Conservation (phyloP, 2,888 invertebrate genomes). For the Agrotis exclamationis region DNA sequence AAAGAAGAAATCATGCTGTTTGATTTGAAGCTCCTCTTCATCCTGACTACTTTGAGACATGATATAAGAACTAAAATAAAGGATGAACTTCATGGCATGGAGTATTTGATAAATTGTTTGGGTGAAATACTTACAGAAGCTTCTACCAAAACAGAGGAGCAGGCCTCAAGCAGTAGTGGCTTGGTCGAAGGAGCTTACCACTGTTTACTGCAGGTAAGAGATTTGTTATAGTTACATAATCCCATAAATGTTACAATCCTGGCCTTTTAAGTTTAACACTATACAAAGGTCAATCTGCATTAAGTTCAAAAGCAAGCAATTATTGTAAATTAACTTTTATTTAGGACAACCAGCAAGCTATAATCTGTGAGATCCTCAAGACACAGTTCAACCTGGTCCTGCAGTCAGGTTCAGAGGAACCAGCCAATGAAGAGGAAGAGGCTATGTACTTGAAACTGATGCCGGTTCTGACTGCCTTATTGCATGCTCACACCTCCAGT, state of each 20-base stretch:
- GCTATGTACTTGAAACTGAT: conserved; percentile 94
- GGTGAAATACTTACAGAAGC: conserved; percentile 92
- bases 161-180: conserved; percentile 71
- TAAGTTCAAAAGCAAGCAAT: background rate
- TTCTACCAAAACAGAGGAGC: conserved; percentile 63
- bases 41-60: conserved; percentile 96
- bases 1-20: conserved; percentile 95
- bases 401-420: conserved; percentile 81
- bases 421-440: conserved; percentile 92
- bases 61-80: conserved; percentile 93
- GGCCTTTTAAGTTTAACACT: background rate
- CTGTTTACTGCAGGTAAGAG: conserved; percentile 77
- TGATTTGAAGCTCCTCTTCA: conserved; percentile 97
- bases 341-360: conserved; percentile 92
- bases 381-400: conserved; percentile 95
- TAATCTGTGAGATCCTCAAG: conserved; percentile 94
- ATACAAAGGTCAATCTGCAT: background rate
- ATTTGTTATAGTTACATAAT: background rate
- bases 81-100: conserved; percentile 93
- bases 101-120: conserved; percentile 93
- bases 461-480: conserved; percentile 93
- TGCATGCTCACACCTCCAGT: conserved; percentile 91
- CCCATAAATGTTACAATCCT: background rate
- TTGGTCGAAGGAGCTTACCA: conserved; percentile 67
- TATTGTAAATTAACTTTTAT: background rate